Evolutionary conservation across 2,888 invertebrate species (phyloP).

Genomic region (Drosophila trichaetosa): DNA sequence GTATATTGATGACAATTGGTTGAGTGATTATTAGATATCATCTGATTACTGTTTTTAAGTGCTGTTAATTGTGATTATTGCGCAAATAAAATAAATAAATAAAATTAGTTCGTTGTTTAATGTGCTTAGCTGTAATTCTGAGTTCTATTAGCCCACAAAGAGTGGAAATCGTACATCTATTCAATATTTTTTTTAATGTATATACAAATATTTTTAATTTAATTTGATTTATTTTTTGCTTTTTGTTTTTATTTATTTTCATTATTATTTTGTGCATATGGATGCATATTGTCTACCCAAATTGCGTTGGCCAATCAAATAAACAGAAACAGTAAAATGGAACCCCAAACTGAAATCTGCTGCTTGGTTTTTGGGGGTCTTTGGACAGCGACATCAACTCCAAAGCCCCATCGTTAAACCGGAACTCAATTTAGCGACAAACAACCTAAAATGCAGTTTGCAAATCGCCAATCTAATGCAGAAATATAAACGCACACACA

Average conservation of each 20-base stretch:
- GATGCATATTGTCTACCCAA: conserved; percentile 32
- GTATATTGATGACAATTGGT: too few species aligned
- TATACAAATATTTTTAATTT: background rate
- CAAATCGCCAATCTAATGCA: conserved; percentile 41
- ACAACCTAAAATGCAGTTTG: conserved; percentile 75
- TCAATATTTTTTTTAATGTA: background rate
- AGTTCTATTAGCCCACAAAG: background rate
- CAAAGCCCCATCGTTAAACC: conserved; percentile 58
- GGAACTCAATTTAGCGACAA: conserved; percentile 79
- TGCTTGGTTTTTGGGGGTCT: conserved; percentile 2
- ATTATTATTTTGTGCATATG: background rate
- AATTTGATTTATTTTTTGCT: background rate
- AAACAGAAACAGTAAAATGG: conserved; percentile 36
- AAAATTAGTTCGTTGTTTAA: too few species aligned
- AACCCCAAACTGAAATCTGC: conserved; percentile 12
- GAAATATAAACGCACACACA: background rate
- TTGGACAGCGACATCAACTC: conserved; percentile 30
- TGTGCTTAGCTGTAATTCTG: background rate
- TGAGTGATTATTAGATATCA: too few species aligned
- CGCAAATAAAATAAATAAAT: background rate
- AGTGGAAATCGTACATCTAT: background rate
- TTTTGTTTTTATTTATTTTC: background rate
- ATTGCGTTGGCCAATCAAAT: conserved; percentile 45
- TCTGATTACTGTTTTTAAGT: too few species aligned
- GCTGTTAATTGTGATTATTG: background rate